Base-by-base conservation (phyloP, 2,888 invertebrate genomes). In the Pediacus dermestoides region DNA sequence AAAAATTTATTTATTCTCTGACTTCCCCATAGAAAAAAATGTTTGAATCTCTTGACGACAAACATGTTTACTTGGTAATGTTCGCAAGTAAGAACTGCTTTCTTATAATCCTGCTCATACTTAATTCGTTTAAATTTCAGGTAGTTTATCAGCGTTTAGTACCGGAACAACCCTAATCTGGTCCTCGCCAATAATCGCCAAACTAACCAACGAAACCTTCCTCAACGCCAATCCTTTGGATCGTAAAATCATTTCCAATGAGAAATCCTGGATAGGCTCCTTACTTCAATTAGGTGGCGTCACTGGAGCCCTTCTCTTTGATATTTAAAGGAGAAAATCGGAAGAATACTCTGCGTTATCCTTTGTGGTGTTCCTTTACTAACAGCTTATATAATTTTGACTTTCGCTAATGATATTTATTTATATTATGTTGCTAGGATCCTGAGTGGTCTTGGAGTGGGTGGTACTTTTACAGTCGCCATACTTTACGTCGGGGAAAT, bases 401-500 rank as follows among this genome's bases (percentile, higher is more conserved):
- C 48, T 2, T 42, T 39, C 16, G n/a, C 16, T 1, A 10, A 36
- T 11, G 12, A 32, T 6, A 16, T 48, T 14, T 11, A 34, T n/a
- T 34, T 23, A 10, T 42, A 30, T 33, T 79, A 74, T 67, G 74
- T 63, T 6, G 80, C 75, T 36, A 72, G 73, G 34, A 71, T 73
- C 51, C 70, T 72, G 44, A 77, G 75, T 67, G 85, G 85, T 30
- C 56, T 82, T 1, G 78, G 76, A 1, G 74, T 80, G 0, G 82
- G 83, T 0, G 77, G 81, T 58, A 70, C 80, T 9, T 84, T 81
- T 68, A 80, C 82, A 0, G 77, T 81, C 1, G 78, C 80, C 0
- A 88, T 90, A 0, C 84, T 89, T 77, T 91, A 89, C 67, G 78
- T 88, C 43, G 86, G 86, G 27, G 91, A 91, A 67, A 85, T 88